phyloP scores from a whole-genome alignment of 2,888 invertebrate species.

The Clostera curtula region DNA sequence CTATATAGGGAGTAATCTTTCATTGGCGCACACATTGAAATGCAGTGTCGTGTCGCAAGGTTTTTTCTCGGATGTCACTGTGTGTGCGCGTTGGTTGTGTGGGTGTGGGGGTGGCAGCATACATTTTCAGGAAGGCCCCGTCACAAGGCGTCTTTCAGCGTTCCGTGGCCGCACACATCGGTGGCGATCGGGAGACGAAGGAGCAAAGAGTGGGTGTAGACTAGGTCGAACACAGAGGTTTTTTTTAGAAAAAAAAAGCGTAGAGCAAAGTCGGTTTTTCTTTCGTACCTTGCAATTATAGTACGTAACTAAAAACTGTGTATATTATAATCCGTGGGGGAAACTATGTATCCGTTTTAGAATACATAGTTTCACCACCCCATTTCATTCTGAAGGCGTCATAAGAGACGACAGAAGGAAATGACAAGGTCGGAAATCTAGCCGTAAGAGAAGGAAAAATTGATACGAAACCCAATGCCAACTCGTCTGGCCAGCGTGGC shows the following conservation, averaged over 20 bases:
- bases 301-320: too few species aligned
- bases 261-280: neutral
- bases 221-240: slow-evolving; percentile 23
- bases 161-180: slow-evolving; percentile 69
- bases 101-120: slow-evolving; percentile 40
- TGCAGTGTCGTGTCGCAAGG: slow-evolving; percentile 39
- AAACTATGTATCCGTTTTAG: too few species aligned
- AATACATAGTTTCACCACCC: too few species aligned
- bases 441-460: too few species aligned
- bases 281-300: neutral
- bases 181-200: slow-evolving; percentile 71
- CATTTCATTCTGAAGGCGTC: too few species aligned
- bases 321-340: too few species aligned
- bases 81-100: slow-evolving; percentile 20
- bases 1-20: slow-evolving; percentile 61
- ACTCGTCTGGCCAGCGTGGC: too few species aligned
- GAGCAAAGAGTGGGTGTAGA: slow-evolving; percentile 58
- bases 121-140: slow-evolving; percentile 71
- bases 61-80: slow-evolving; percentile 43
- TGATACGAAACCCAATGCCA: too few species aligned
- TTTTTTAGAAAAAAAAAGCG: slow-evolving; percentile 6
- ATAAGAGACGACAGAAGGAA: too few species aligned
- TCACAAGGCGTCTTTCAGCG: slow-evolving; percentile 73
- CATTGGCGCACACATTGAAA: slow-evolving; percentile 43
- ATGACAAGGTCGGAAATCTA: too few species aligned